Evolutionary conservation across 2,888 invertebrate genomes (phyloP).

Genomic region (Sceliomorpha sp.): DNA sequence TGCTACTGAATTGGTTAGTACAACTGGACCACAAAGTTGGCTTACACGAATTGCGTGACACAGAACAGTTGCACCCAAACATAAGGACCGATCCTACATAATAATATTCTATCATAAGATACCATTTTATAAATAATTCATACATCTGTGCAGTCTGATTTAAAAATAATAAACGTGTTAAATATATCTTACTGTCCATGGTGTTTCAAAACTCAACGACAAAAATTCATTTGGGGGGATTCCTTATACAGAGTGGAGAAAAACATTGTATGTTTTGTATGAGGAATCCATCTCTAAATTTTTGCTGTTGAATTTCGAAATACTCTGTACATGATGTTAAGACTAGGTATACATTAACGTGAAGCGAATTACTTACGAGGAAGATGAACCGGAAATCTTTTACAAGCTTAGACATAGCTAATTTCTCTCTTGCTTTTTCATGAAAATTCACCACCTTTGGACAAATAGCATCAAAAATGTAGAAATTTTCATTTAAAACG

Average conservation of each 20-base stretch:
- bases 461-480: constrained; percentile 83
- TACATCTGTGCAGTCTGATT: too few species aligned
- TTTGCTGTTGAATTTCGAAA: too few species aligned
- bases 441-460: constrained; percentile 84
- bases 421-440: constrained; percentile 81
- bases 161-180: too few species aligned
- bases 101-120: not conserved
- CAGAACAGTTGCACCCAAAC: constrained; percentile 89
- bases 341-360: too few species aligned
- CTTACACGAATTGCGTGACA: constrained; percentile 85
- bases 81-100: constrained; percentile 88
- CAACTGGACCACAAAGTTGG: constrained; percentile 86
- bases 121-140: too few species aligned
- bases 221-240: too few species aligned
- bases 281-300: too few species aligned
- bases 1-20: constrained; percentile 90
- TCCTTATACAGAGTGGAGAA: too few species aligned
- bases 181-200: too few species aligned
- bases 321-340: too few species aligned
- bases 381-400: constrained; percentile 82
- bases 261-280: too few species aligned
- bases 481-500: constrained; percentile 78
- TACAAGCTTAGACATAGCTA: constrained; percentile 83
- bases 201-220: too few species aligned
- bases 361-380: constrained; percentile 81